Evolutionary conservation across 2,113 vertebrate species (phyloP).

Genomic region (Nymphicus hollandicus): DNA sequence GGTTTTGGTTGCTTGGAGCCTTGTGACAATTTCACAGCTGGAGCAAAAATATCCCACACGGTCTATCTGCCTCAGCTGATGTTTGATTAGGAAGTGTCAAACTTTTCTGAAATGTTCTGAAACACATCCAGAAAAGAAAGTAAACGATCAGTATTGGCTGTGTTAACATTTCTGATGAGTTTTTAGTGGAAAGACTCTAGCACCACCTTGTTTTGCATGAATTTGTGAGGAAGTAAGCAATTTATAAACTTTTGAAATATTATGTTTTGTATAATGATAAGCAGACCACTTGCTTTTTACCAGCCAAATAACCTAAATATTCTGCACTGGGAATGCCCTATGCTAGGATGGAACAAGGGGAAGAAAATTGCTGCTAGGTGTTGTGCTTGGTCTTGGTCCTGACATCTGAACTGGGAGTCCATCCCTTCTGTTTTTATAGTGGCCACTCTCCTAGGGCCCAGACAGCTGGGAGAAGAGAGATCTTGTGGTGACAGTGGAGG

Average conservation of each 20-base stretch:
- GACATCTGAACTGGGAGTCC: background rate
- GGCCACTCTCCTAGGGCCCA: no score
- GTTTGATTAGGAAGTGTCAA: background rate
- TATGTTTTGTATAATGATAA: background rate
- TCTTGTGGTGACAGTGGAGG: background rate
- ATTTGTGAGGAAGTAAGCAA: background rate
- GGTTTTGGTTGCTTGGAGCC: background rate
- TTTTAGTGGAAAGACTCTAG: background rate
- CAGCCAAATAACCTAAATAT: background rate
- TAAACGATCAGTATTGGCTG: background rate
- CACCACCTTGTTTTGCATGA: background rate
- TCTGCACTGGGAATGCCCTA: background rate
- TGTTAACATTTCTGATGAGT: background rate
- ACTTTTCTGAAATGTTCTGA: background rate
- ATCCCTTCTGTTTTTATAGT: background rate
- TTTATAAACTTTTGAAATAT: background rate
- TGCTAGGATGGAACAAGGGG: background rate
- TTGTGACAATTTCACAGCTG: background rate
- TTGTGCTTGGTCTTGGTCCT: background rate
- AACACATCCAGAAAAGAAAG: background rate
- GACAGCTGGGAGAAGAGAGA: background rate
- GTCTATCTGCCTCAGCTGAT: background rate
- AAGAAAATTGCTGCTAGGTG: background rate
- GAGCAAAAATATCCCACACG: background rate
- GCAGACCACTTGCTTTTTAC: background rate